Evolutionary conservation across 1,140 invertebrate species (phyloP), one percentile per base, ranked within the genome.

Genomic region (Drosophila pseudoobscura): DNA sequence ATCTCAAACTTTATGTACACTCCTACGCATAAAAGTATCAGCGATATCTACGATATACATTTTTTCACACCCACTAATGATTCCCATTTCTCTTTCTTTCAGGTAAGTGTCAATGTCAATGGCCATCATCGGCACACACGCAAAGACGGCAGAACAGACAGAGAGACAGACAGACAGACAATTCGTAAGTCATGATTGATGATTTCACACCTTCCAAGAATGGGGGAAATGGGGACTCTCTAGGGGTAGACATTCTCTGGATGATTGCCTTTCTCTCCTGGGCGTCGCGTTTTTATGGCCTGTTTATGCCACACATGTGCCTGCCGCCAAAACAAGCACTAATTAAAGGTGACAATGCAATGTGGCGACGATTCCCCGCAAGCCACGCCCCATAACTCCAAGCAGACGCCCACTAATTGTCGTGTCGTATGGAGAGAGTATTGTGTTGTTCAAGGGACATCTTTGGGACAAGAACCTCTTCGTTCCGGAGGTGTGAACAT

Each of bases 301-400:
- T 82, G 82, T 88, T 87, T 87, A 85, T 85, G 80, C 66, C 61
- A 39, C 61, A 39, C 78, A 70, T 62, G 62, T 59, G 73, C 50
- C 24, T 39, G 8, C 54, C 3, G 79, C 35, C 78, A 78, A 11
- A 35, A 35, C 9, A 39, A 39, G 35, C 13, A 82, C 78, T 87
- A 82, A 85, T 85, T 85, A 82, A 75, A 87, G 83, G 82, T 85
- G 82, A 82, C 83, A 85, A 87, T 88, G 74, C 82, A 78, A 85
- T 85, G 74, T 41, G 53, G 41, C 35, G 64, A 64, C 65, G 56
- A 26, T 56, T 45, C 58, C 35, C 50, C 35, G n/a, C 41, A 11
- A 35, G 9, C 3, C 58, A 20, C 62, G 15, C 53, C n/a, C 26
- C 6, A 5, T 20, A 15, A 7, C 15, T 26, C 31, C 20, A 11